These are phyloP conservation scores for Podocnemis expansa DNA, from an alignment of 2,113 vertebrate species.

Conservation along the genomic window DNA sequence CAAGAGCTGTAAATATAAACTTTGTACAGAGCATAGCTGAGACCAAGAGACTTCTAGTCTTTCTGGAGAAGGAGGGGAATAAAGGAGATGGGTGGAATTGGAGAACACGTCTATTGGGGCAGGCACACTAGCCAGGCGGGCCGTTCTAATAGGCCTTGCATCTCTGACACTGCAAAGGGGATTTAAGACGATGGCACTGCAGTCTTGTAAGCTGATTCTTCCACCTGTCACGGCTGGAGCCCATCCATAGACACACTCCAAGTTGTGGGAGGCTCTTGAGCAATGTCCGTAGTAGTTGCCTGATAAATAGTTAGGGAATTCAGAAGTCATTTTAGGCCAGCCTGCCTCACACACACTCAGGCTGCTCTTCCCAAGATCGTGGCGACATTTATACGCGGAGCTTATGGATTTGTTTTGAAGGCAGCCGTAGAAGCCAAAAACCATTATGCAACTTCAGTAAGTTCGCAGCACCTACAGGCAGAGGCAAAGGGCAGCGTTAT, in stretches of 20 bases:
- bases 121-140: background rate
- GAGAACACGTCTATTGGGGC: fast-evolving
- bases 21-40: fast-evolving
- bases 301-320: background rate
- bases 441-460: background rate
- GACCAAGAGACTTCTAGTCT: background rate
- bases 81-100: background rate
- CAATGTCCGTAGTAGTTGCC: background rate
- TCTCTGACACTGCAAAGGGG: background rate
- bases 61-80: fast-evolving
- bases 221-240: background rate
- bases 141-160: background rate
- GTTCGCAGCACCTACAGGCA: background rate
- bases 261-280: too few relatives aligned
- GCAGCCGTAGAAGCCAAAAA: background rate
- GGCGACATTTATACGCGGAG: background rate
- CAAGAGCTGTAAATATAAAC: background rate
- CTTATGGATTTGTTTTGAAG: background rate
- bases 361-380: background rate
- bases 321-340: background rate
- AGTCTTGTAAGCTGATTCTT: background rate
- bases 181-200: background rate
- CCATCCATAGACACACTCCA: background rate
- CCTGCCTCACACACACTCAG: background rate
- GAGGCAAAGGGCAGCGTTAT: fast-evolving